Base-by-base conservation (phyloP, 2,797 vertebrate genomes). In the Smutsia temminckii region DNA sequence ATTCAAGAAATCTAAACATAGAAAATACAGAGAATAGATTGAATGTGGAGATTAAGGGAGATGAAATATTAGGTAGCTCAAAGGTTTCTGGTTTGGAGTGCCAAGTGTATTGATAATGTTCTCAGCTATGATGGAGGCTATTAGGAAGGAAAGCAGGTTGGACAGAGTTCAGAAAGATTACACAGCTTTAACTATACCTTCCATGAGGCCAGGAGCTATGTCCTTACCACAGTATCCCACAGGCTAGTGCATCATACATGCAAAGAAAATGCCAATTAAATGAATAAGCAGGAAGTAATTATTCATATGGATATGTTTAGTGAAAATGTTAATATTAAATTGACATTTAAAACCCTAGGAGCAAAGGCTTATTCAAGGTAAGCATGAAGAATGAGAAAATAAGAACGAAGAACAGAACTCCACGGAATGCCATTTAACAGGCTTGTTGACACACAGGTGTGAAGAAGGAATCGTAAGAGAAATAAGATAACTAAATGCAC, bases 1-100 rank as follows among this genome's bases (percentile, higher is more conserved):
- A 83, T 37, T 81, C 27, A 85, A 74, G 53, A 87, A 94, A 77
- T 95, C 34, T 81, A 66, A 77, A 85, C 72, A 34, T 72, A 93
- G 84, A 91, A 79, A 81, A 93, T n/a, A 84, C 6, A 20, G 61
- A 92, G 40, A 85, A 29, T 84, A 16, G 86, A 63, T 25, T 74
- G n/a, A 89, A 64, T 64, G 8, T 71, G 66, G 12, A n/a, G n/a
- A 46, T 63, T 89, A 89, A 94, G 94, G 40, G 20, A 90, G 29
- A 34, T 51, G 46, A 77, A 84, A 42, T 94, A 37, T 29, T 68
- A 51, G 13, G 78, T 88, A 72, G 37, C 51, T 94, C 49, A 78
- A 12, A 80, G 10, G 34, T 89, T 93, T 86, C 61, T 87, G n/a
- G 18, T 85, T 93, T 89, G 18, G 23, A 83, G 18, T 69, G 34